phyloP scores from a whole-genome alignment of 2,888 invertebrate genomes.

The Diogma glabrata region DNA sequence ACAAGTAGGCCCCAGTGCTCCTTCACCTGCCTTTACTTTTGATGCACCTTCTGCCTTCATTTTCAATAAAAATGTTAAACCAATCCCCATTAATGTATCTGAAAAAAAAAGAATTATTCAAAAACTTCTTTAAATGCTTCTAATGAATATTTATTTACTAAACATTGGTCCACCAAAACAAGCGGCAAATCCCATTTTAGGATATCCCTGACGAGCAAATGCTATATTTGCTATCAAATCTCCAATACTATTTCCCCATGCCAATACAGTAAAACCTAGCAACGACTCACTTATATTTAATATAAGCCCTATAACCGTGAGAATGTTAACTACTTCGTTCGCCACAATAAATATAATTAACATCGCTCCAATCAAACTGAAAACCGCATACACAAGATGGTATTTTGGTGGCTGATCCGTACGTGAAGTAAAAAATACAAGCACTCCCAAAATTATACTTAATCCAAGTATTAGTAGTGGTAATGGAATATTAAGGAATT shows the following conservation, averaged over 20 bases:
- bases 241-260: conserved; percentile 51
- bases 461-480: no score
- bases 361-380: conserved; percentile 29
- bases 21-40: conserved; percentile 24
- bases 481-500: neutral
- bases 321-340: conserved; percentile 44
- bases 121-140: neutral
- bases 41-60: conserved; percentile 19
- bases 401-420: conserved; percentile 23
- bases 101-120: neutral
- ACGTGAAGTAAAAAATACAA: conserved; percentile 16
- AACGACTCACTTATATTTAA: conserved; percentile 45
- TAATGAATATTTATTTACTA: conserved; percentile 32
- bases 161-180: conserved; percentile 58
- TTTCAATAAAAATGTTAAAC: conserved; percentile 32
- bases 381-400: conserved; percentile 23
- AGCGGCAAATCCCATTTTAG: conserved; percentile 53
- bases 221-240: conserved; percentile 43
- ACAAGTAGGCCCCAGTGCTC: conserved; percentile 36
- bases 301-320: conserved; percentile 46
- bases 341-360: conserved; percentile 48
- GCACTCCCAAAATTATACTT: no score
- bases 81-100: conserved; percentile 36
- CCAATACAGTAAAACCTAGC: conserved; percentile 49
- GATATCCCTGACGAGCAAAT: conserved; percentile 48